These are phyloP conservation scores for Chrysolina haemoptera DNA, from an alignment of 2,888 invertebrate genomes.

Conservation along the genomic window DNA sequence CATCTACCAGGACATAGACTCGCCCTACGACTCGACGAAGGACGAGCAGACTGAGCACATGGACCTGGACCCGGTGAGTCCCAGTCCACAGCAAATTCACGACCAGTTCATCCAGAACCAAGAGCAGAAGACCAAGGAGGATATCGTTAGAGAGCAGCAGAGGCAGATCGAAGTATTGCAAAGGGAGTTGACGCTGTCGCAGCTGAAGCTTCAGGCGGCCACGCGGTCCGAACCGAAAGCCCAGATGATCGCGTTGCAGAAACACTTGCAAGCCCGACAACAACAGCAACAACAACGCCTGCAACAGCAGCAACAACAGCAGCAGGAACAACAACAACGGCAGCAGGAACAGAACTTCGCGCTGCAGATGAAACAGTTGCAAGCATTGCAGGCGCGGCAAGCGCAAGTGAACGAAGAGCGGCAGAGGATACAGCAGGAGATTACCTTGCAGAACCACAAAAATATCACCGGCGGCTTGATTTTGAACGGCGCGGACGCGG, in stretches of 20 bases:
- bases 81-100: conserved; percentile 62
- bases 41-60: conserved; percentile 59
- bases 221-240: conserved; percentile 66
- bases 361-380: conserved; percentile 75
- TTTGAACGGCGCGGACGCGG: conserved; percentile 76
- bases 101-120: conserved; percentile 54
- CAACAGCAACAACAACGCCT: conserved; percentile 71
- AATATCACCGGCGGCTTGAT: conserved; percentile 72
- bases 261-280: conserved; percentile 66
- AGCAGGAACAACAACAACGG: conserved; percentile 68
- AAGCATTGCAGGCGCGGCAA: conserved; percentile 75
- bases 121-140: conserved; percentile 71
- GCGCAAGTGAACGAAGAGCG: conserved; percentile 67
- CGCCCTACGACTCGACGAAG: conserved; percentile 60
- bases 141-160: conserved; percentile 87
- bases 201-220: conserved; percentile 82
- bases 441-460: conserved; percentile 69
- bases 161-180: conserved; percentile 91
- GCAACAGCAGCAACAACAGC: conserved; percentile 74
- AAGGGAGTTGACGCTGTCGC: conserved; percentile 83
- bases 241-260: conserved; percentile 64
- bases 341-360: conserved; percentile 73
- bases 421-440: conserved; percentile 71
- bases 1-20: conserved; percentile 68
- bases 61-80: conserved; percentile 71